Conservation (phyloP, 2,797 vertebrate species). For the Squalus acanthias region DNA sequence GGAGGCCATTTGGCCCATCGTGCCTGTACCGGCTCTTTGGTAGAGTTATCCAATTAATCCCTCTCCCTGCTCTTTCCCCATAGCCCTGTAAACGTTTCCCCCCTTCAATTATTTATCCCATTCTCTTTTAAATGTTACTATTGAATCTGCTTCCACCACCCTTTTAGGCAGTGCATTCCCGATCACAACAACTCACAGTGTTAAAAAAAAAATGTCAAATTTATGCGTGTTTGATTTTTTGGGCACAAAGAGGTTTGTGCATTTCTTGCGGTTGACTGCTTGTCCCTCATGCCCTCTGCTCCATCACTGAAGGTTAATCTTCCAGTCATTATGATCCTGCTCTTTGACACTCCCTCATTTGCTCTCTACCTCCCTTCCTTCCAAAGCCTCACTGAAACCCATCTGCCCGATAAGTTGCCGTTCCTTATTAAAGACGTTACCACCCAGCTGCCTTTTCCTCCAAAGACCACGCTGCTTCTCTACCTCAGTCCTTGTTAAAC, state of each 20-base stretch:
- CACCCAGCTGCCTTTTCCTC: background rate
- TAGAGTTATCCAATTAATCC: background rate
- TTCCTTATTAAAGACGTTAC: background rate
- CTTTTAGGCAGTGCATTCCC: background rate
- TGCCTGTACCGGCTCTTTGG: background rate
- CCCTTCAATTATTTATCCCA: background rate
- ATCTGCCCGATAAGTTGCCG: background rate
- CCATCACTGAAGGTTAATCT: too few species aligned
- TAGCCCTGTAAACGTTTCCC: background rate
- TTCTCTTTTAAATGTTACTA: background rate
- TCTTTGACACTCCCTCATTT: too few species aligned
- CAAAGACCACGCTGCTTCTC: background rate
- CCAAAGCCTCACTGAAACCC: background rate
- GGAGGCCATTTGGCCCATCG: background rate
- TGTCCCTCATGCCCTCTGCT: too few species aligned
- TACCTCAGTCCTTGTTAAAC: background rate
- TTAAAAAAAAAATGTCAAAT: background rate
- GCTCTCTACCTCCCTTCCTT: too few species aligned
- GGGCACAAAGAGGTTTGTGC: too few species aligned
- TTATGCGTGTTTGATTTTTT: too few species aligned
- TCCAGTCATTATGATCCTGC: too few species aligned
- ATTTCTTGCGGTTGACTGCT: too few species aligned
- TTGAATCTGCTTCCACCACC: background rate
- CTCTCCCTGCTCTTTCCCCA: background rate
- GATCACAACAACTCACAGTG: background rate